A percentile compares a stretch with the other conserved stretches of the same genome.
Conservation (phyloP, 2,797 vertebrate genomes). For the Tachyglossus aculeatus region DNA sequence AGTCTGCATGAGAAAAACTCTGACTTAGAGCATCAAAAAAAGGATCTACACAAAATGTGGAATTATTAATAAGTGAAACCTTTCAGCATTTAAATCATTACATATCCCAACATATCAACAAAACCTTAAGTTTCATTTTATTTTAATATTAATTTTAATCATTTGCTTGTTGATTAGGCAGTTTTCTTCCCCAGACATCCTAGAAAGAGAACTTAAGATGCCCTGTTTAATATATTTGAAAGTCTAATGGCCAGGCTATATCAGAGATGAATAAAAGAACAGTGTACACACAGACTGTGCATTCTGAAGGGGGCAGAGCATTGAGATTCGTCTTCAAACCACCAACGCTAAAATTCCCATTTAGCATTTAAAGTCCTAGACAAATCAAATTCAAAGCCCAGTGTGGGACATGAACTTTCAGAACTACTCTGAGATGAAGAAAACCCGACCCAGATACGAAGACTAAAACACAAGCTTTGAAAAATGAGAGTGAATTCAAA, state of each 20-base stretch:
- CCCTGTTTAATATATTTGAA: not conserved
- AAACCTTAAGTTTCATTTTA: not conserved
- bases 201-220: not conserved
- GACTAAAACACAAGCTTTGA: too few species aligned
- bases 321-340: not conserved
- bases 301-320: too few species aligned
- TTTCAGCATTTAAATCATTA: too few species aligned
- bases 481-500: constrained; percentile 11
- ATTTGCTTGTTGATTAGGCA: not conserved
- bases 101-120: too few species aligned
- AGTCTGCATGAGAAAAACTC: not conserved
- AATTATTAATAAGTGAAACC: too few species aligned
- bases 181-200: not conserved
- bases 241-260: not conserved
- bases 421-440: too few species aligned
- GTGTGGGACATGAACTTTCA: too few species aligned
- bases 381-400: constrained; percentile 18
- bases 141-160: not conserved
- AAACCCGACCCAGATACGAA: too few species aligned
- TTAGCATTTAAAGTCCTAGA: not conserved
- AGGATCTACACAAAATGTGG: not conserved
- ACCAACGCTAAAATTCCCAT: not conserved
- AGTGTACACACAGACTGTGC: not conserved
- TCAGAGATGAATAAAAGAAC: not conserved
- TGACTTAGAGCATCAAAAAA: not conserved